A percentile compares a stretch with the other conserved stretches of the same genome.
Evolutionary conservation across 1,140 invertebrate species (phyloP).

Genomic region (Capitella teleta): DNA sequence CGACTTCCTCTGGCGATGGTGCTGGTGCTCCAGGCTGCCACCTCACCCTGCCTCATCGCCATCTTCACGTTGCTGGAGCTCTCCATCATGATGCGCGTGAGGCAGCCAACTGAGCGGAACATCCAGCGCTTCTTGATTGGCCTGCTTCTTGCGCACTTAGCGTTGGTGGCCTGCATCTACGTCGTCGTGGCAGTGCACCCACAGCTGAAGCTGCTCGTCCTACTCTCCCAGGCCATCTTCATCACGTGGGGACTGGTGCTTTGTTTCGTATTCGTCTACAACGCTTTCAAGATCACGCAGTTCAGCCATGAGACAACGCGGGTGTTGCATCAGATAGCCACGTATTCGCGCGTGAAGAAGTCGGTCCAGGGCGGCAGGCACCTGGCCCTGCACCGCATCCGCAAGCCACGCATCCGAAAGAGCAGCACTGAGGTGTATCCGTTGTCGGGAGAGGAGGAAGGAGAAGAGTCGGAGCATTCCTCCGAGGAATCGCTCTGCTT

Average conservation of each 20-base stretch:
- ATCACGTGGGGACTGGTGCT: slow-evolving; percentile 9
- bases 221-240: slow-evolving; percentile 5
- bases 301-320: slow-evolving; percentile 7
- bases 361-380: not conserved
- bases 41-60: slow-evolving; percentile 1
- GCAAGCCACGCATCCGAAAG: slow-evolving; percentile 4
- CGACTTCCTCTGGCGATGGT: not conserved
- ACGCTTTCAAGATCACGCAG: slow-evolving; percentile 11
- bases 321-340: slow-evolving; percentile 6
- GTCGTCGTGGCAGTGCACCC: not conserved
- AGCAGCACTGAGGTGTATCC: not conserved
- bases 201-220: slow-evolving; percentile 4
- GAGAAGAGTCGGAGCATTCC: not conserved
- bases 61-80: slow-evolving; percentile 3
- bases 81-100: slow-evolving; percentile 1
- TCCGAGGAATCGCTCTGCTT: slow-evolving; percentile 8
- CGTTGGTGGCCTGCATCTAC: not conserved
- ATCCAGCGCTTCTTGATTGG: not conserved
- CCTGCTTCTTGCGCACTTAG: not conserved
- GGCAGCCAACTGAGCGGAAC: too few relatives aligned
- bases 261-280: slow-evolving; percentile 11
- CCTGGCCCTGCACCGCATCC: slow-evolving; percentile 8
- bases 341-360: slow-evolving; percentile 1
- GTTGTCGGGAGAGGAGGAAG: not conserved
- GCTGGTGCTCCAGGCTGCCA: not conserved